Percentiles rank a stretch among this genome's conserved stretches.
phyloP scores from a whole-genome alignment of 2,888 invertebrate species.

The Nemapogon koenigi region DNA sequence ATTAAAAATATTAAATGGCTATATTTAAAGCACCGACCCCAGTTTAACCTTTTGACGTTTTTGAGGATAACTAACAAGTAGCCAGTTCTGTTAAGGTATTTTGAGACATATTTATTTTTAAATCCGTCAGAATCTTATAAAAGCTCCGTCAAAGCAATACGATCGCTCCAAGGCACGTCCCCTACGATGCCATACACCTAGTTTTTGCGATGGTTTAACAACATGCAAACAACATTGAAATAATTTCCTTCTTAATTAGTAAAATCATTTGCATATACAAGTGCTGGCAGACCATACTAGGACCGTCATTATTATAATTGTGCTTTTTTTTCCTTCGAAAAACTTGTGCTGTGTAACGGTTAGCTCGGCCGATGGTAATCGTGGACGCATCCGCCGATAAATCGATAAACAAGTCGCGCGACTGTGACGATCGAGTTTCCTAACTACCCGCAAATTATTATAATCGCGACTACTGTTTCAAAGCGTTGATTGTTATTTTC shows the following conservation, averaged over 20 bases:
- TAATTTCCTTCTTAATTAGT: slow-evolving; percentile 57
- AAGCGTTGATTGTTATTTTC: slow-evolving; percentile 41
- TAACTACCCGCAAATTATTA: slow-evolving; percentile 44
- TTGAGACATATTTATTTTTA: too few species aligned
- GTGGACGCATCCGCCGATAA: slow-evolving; percentile 52
- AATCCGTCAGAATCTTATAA: too few species aligned
- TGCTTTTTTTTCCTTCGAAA: slow-evolving; percentile 51
- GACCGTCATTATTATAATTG: slow-evolving; percentile 58
- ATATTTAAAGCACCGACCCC: too few species aligned
- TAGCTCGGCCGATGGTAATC: slow-evolving; percentile 44
- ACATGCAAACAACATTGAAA: slow-evolving; percentile 49
- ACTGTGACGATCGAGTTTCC: slow-evolving; percentile 49
- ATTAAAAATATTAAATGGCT: too few species aligned
- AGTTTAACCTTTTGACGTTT: too few species aligned
- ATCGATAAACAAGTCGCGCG: slow-evolving; percentile 52
- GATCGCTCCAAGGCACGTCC: slow-evolving; percentile 38
- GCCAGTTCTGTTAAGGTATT: too few species aligned
- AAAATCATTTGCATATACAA: slow-evolving; percentile 53
- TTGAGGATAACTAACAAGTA: too few species aligned
- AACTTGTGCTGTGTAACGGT: slow-evolving; percentile 50
- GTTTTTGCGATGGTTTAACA: slow-evolving; percentile 30
- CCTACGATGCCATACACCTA: slow-evolving; percentile 25
- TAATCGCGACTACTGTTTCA: slow-evolving; percentile 42
- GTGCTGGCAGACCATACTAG: slow-evolving; percentile 49
- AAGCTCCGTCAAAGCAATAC: too few species aligned